phyloP scores from a whole-genome alignment of 2,888 invertebrate genomes.

The Rhyacophila evoluta region DNA sequence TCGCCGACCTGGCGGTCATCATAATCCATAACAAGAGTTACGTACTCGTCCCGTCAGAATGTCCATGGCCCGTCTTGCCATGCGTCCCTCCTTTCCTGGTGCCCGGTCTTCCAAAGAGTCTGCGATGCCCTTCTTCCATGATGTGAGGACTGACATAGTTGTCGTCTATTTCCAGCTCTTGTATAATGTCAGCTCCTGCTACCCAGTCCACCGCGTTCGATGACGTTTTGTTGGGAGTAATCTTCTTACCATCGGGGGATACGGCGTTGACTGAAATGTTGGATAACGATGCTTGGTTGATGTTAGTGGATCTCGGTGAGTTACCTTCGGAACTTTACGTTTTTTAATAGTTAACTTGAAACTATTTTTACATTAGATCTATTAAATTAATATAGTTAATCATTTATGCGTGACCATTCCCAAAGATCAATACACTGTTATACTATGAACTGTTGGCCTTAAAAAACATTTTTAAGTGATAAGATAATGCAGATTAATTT shows the following conservation, averaged over 20 bases:
- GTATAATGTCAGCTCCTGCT: conserved; percentile 69
- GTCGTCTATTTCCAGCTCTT: conserved; percentile 68
- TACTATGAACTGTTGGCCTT: no score
- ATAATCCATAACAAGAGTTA: conserved; percentile 56
- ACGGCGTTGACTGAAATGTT: conserved; percentile 51
- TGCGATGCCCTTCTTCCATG: conserved; percentile 68
- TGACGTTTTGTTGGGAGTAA: conserved; percentile 43
- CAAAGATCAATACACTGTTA: no score
- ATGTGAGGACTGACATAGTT: conserved; percentile 69
- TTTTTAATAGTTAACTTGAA: background rate
- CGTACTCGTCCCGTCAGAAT: conserved; percentile 70
- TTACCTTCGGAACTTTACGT: background rate
- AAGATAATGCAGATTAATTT: no score
- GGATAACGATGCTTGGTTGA: conserved; percentile 29
- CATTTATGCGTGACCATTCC: no score
- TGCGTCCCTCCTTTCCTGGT: conserved; percentile 62
- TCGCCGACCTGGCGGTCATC: background rate
- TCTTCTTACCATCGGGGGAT: conserved; percentile 47
- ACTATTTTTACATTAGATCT: background rate
- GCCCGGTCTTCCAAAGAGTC: conserved; percentile 67
- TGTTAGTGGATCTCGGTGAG: conserved; percentile 14
- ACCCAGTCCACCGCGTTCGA: conserved; percentile 59
- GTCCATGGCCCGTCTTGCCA: conserved; percentile 63
- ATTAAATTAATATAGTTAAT: no score
- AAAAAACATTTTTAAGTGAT: no score